A percentile compares a stretch with the other conserved stretches of the same genome.
Conservation (phyloP, 2,797 vertebrate species). For the Trematomus bernacchii region DNA sequence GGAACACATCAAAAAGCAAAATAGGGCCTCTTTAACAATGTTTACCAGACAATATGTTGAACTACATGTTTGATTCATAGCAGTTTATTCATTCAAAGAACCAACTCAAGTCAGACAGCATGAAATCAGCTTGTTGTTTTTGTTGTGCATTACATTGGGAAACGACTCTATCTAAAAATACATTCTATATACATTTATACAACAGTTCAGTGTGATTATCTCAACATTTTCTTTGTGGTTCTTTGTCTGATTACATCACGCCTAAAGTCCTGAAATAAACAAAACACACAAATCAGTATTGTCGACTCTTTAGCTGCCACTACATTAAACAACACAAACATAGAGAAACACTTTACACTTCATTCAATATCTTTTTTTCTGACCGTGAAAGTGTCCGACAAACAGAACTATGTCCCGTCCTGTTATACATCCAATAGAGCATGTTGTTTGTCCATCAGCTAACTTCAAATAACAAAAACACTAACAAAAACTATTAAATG, state of each 20-base stretch:
- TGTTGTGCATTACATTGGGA: conserved; percentile 10
- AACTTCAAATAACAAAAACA: background rate
- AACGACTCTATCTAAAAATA: conserved; percentile 7
- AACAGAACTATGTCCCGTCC: background rate
- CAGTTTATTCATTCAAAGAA: conserved; percentile 27
- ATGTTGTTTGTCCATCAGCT: background rate
- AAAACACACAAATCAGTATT: conserved; percentile 10
- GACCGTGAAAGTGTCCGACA: background rate
- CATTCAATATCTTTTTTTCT: background rate
- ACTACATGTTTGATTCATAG: conserved; percentile 16
- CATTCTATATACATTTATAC: conserved; percentile 17
- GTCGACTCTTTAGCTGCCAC: conserved; percentile 27
- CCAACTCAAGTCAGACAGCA: conserved; percentile 16
- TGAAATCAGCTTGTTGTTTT: conserved; percentile 16
- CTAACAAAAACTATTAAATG: background rate
- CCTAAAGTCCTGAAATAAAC: background rate
- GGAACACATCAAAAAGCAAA: no score
- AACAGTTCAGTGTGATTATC: background rate
- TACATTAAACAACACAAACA: conserved; percentile 10
- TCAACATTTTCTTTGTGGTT: conserved; percentile 17
- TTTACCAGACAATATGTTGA: background rate
- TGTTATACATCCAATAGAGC: background rate
- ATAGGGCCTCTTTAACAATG: background rate
- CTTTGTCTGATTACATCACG: background rate
- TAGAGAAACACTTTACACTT: background rate